Evolutionary conservation across 1,140 invertebrate species (phyloP).

Genomic region (Ceratosolen fusciceps): DNA sequence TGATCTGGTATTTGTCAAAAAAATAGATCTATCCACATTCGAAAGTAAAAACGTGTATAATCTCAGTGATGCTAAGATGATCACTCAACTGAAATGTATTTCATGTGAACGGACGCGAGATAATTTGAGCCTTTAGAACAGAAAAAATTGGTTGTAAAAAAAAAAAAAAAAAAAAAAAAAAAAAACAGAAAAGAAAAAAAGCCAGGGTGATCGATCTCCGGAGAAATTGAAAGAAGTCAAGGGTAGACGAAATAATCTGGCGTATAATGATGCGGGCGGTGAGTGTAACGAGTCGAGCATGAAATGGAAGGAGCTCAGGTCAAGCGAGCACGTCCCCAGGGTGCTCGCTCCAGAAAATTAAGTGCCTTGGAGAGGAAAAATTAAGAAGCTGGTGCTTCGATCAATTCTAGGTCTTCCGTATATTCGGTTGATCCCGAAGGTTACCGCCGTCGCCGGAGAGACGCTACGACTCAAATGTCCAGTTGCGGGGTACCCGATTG

Average conservation of each 20-base stretch:
- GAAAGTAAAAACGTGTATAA: no score
- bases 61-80: no score
- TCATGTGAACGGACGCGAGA: no score
- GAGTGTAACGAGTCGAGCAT: not conserved
- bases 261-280: no score
- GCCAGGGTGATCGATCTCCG: not conserved
- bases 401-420: constrained; percentile 84
- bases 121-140: no score
- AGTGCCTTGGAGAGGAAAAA: not conserved
- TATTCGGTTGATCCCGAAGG: constrained; percentile 85
- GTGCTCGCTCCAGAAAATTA: not conserved
- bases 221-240: not conserved
- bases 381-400: not conserved
- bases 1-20: no score
- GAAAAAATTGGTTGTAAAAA: no score
- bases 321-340: no score
- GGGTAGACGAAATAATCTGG: not conserved
- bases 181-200: no score
- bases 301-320: not conserved
- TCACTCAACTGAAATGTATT: no score
- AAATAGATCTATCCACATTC: no score
- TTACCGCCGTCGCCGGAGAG: constrained; percentile 88
- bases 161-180: no score
- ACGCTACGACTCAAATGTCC: constrained; percentile 85
- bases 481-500: constrained; percentile 88